Evolutionary conservation across 64 coral and sea anemone genomes (phyloP).

Genomic region (Dendrophyllia cribrosa): DNA sequence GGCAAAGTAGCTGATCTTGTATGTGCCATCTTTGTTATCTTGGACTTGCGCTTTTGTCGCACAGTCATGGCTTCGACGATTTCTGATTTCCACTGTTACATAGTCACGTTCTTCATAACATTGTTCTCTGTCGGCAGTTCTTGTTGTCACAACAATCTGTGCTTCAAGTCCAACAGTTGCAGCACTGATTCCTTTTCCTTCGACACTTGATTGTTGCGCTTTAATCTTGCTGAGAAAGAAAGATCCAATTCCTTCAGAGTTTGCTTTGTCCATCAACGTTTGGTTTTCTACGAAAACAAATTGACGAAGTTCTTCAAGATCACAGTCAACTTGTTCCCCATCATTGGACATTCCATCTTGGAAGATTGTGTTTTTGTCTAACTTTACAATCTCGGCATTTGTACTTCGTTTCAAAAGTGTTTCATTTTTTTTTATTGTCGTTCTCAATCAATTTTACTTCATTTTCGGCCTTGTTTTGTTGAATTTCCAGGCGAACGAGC

Average conservation of each 20-base stretch:
- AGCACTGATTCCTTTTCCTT: neutral
- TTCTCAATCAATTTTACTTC: neutral
- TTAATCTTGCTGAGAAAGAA: neutral
- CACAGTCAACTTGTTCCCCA: neutral
- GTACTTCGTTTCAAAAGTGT: neutral
- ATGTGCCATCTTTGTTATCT: constrained; percentile 14
- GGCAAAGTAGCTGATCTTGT: neutral
- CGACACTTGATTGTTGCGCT: neutral
- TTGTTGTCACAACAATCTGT: neutral
- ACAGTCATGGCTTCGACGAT: neutral
- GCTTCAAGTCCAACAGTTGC: neutral
- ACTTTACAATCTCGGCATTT: neutral
- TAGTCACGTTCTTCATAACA: neutral
- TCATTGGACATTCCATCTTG: neutral
- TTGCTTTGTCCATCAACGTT: neutral
- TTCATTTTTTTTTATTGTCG: neutral
- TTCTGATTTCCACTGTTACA: neutral
- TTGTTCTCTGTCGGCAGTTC: neutral
- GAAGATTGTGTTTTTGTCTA: neutral
- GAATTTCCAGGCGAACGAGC: neutral
- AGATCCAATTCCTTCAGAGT: neutral
- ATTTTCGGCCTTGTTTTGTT: neutral
- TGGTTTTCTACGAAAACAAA: neutral
- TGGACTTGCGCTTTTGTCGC: neutral
- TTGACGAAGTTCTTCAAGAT: neutral